Conservation (phyloP, 2,113 vertebrate genomes). For the Nasalis larvatus region DNA sequence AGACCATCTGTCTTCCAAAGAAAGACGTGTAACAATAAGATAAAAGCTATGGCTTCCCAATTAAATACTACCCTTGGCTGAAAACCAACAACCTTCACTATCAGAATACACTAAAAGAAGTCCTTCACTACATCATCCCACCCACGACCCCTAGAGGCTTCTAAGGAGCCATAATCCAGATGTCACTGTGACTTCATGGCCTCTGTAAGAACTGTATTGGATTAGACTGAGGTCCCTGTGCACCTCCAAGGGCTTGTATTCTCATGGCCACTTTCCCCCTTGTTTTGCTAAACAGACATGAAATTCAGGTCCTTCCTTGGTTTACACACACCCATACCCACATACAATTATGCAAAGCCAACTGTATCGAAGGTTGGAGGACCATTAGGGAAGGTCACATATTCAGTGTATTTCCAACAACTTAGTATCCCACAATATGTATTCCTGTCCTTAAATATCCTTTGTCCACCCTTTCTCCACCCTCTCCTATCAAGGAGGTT, state of each 20-base stretch:
- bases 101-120: neutral
- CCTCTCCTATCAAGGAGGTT: neutral
- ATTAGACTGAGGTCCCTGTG: neutral
- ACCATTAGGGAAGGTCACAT: neutral
- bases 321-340: neutral
- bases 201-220: neutral
- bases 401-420: neutral
- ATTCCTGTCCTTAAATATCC: neutral
- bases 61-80: constrained; percentile 4
- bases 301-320: neutral
- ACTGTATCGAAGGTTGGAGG: neutral
- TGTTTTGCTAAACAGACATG: neutral
- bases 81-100: neutral
- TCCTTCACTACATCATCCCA: neutral
- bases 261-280: neutral
- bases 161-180: neutral
- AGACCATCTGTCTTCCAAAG: constrained; percentile 29
- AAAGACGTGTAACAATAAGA: neutral
- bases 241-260: neutral
- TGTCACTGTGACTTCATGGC: neutral
- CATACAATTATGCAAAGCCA: neutral
- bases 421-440: neutral
- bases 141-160: neutral
- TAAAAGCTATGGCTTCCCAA: neutral
- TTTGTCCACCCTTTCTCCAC: too few relatives aligned